Percentiles rank a stretch among this genome's conserved stretches.
Conservation (phyloP, 1,140 invertebrate species). For the Drosophila setifemur region DNA sequence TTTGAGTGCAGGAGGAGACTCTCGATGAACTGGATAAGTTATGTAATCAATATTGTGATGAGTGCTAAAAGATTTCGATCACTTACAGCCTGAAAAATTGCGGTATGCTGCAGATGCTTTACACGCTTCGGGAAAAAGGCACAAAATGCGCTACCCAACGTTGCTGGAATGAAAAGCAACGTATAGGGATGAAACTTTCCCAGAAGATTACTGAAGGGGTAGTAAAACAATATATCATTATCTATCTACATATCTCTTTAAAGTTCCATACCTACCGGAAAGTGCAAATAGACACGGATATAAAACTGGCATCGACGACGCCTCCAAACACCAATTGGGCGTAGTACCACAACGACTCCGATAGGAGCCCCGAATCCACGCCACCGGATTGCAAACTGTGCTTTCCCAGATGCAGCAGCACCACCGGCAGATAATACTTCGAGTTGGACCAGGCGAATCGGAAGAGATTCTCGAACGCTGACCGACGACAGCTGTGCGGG, state of each 20-base stretch:
- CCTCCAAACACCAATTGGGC: conserved; percentile 21
- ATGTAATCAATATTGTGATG: no score
- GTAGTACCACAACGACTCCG: conserved; percentile 29
- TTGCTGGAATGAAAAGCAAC: conserved; percentile 29
- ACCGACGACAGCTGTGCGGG: conserved; percentile 18
- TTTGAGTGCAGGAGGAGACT: conserved; percentile 35
- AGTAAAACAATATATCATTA: no score
- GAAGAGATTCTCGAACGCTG: conserved; percentile 22
- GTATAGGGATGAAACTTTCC: conserved; percentile 37
- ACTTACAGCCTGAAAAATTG: conserved; percentile 58
- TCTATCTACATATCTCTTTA: neutral
- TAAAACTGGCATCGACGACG: conserved; percentile 17
- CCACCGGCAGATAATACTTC: conserved; percentile 53
- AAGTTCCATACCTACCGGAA: conserved; percentile 26
- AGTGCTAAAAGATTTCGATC: neutral
- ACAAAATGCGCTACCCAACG: conserved; percentile 30
- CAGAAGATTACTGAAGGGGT: conserved; percentile 16
- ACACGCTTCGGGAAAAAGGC: conserved; percentile 10
- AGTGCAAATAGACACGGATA: conserved; percentile 30
- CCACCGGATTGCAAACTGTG: neutral
- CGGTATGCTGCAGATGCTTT: conserved; percentile 38
- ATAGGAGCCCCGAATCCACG: neutral
- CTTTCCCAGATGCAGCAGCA: conserved; percentile 25
- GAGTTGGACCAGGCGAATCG: conserved; percentile 43
- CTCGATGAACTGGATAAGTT: conserved; percentile 40